Base-by-base conservation (phyloP, 2,888 invertebrate species). In the Hoplodrina ambigua region DNA sequence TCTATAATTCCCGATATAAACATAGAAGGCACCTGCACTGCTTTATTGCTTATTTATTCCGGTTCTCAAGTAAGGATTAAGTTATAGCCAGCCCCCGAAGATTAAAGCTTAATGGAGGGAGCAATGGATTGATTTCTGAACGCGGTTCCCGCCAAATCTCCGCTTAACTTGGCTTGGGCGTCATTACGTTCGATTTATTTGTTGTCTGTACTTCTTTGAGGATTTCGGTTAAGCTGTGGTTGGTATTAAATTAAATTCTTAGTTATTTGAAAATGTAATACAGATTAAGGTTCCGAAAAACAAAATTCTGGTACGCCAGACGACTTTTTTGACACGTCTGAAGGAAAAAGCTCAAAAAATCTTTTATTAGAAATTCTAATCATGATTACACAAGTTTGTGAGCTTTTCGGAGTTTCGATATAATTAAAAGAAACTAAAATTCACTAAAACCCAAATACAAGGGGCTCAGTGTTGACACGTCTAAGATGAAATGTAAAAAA, bases 41-140 rank as follows among this genome's bases (percentile, higher is more conserved):
- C 93, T 94, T 94, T 94, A 94, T 95, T 92, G 93, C 93, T 94
- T 95, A 95, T 95, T 95, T 95, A 95, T 94, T 92, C 93, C 90
- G 91, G 90, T 91, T 91, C 94, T 94, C 92, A 93, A 94, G 91
- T 91, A 89, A 83, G 93, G 95, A 95, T 95, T 95, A 95, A 95
- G 94, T 95, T 95, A 95, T 94, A 94, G 94, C 95, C 93, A 91
- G 92, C 91, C 92, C 90, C 90, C 92, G 90, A 93, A 95, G 94
- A 95, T 95, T 95, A 95, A 95, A 94, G 91, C 94, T 93, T 94
- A 95, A 95, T 94, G 88, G 92, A 88, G 92, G 92, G 89, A 82
- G 90, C 91, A 88, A 93, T 92, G 91, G 94, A 95, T 95, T 95
- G 95, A 95, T 95, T 95, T 92, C 94, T 93, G 91, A 92, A 92